Evolutionary conservation across 2,888 invertebrate species (phyloP).

Genomic region (Folsomia manolachei): DNA sequence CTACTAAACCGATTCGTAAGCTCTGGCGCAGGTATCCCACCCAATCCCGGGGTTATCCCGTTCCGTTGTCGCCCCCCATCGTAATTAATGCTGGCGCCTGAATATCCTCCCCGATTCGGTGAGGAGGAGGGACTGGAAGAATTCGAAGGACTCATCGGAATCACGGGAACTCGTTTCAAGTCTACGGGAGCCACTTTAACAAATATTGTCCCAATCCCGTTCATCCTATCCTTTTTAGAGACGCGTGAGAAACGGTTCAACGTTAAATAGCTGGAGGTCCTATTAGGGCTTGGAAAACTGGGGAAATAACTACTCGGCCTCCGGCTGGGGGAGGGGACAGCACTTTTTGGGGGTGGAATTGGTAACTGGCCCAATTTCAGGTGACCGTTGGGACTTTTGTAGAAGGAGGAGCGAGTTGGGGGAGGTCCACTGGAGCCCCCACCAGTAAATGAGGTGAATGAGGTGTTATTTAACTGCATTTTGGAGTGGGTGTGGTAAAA

Average conservation of each 20-base stretch:
- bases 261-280: neutral
- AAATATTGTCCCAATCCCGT: constrained; percentile 34
- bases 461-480: too few relatives aligned
- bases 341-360: neutral
- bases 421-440: too few relatives aligned
- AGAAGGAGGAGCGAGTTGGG: constrained; percentile 24
- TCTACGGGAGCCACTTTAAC: constrained; percentile 42
- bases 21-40: neutral
- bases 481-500: too few relatives aligned
- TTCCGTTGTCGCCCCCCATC: too few relatives aligned
- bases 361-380: constrained; percentile 37
- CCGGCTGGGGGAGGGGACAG: too few relatives aligned
- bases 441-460: too few relatives aligned
- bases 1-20: neutral
- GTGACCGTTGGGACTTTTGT: constrained; percentile 30
- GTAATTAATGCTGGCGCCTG: too few relatives aligned
- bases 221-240: constrained; percentile 24
- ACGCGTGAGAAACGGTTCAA: constrained; percentile 20
- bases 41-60: neutral
- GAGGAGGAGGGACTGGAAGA: neutral
- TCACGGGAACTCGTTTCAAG: constrained; percentile 19
- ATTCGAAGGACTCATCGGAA: neutral
- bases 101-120: too few relatives aligned
- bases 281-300: constrained; percentile 20
- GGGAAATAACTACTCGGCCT: too few relatives aligned